Conservation (phyloP, 2,113 vertebrate genomes). For the Meriones unguiculatus region DNA sequence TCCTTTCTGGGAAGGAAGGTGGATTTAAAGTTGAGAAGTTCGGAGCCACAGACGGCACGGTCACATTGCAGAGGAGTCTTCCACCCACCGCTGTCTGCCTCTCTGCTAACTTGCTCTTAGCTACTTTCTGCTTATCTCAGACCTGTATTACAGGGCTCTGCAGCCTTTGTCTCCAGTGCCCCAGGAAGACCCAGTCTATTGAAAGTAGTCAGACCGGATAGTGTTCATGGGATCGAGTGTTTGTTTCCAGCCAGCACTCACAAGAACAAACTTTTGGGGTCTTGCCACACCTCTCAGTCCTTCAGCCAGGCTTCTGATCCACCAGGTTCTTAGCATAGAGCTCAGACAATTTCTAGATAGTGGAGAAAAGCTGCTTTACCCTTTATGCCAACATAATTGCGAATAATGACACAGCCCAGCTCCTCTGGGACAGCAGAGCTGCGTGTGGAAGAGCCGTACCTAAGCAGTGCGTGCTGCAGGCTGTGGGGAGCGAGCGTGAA, state of each 20-base stretch:
- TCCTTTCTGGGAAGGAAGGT: constrained; percentile 13
- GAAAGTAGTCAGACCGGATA: neutral
- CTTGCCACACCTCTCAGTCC: neutral
- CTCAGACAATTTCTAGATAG: neutral
- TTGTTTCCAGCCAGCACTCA: neutral
- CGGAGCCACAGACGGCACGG: neutral
- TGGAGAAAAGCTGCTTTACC: neutral
- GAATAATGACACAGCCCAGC: neutral
- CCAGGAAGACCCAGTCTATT: neutral
- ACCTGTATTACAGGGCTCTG: neutral
- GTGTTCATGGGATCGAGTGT: neutral
- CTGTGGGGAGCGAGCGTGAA: neutral
- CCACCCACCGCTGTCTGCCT: neutral
- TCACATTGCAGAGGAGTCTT: neutral
- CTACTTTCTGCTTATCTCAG: neutral
- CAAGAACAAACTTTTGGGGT: neutral
- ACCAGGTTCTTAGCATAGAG: neutral
- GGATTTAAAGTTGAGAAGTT: constrained; percentile 18
- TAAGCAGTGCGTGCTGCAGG: neutral
- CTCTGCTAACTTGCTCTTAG: neutral
- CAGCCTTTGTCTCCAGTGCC: neutral
- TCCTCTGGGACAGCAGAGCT: neutral
- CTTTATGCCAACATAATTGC: neutral
- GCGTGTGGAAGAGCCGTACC: neutral
- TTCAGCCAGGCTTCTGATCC: neutral